Conservation (phyloP, 2,888 invertebrate species). For the Bhutanitis thaidina region DNA sequence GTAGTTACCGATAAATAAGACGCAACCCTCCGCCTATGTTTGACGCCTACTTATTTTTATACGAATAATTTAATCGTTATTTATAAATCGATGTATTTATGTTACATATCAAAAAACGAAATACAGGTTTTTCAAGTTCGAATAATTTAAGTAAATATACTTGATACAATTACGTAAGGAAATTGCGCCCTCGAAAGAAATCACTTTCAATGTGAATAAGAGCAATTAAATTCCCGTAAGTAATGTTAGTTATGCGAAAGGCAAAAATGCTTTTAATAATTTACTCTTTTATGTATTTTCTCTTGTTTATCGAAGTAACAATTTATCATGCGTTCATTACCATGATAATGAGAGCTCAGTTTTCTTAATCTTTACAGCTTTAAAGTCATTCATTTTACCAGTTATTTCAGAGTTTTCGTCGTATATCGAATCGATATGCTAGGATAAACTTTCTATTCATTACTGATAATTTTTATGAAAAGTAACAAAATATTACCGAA, state of each 20-base stretch:
- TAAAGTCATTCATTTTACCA: no score
- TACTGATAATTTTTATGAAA: no score
- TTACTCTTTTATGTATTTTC: background rate
- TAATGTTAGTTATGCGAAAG: background rate
- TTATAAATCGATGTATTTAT: background rate
- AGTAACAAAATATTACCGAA: no score
- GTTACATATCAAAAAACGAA: background rate
- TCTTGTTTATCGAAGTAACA: background rate
- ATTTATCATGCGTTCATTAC: background rate
- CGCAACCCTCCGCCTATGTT: no score
- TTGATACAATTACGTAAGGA: background rate
- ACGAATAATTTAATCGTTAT: background rate
- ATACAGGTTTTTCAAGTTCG: background rate
- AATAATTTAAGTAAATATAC: background rate
- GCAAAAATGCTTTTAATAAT: background rate
- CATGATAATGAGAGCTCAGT: no score
- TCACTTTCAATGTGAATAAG: background rate
- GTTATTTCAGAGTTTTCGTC: no score
- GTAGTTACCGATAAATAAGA: no score
- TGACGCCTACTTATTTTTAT: no score
- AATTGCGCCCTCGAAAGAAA: background rate
- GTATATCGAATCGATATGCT: no score
- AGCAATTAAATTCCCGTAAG: background rate
- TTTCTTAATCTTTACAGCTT: no score
- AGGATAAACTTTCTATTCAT: no score